A percentile compares a stretch with the other conserved stretches of the same genome.
Evolutionary conservation across 1,140 invertebrate species (phyloP).

Genomic region (Drosophila athabasca): DNA sequence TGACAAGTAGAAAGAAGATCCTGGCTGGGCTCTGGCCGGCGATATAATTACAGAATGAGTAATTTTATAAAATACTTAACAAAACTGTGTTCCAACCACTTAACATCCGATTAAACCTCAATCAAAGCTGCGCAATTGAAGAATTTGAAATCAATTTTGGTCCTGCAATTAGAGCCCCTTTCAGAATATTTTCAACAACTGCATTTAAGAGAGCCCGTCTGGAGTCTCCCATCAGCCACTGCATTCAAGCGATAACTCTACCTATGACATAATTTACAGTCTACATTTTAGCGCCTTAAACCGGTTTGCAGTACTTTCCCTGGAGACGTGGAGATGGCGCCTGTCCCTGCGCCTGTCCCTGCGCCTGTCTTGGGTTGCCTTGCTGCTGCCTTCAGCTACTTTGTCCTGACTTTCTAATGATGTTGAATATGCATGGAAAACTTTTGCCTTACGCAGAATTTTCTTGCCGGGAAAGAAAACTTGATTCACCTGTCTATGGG

Average conservation of each 20-base stretch:
- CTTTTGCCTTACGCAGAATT: constrained; percentile 67
- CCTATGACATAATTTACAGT: constrained; percentile 64
- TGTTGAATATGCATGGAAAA: constrained; percentile 78
- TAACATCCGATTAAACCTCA: no score
- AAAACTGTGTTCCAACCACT: no score
- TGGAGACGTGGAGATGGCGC: constrained; percentile 4
- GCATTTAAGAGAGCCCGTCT: constrained; percentile 8
- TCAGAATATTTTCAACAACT: constrained; percentile 27
- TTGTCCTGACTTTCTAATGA: constrained; percentile 79
- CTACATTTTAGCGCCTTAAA: constrained; percentile 54
- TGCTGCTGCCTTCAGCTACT: constrained; percentile 56
- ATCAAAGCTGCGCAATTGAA: not conserved
- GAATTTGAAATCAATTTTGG: constrained; percentile 1
- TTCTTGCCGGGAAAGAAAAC: constrained; percentile 46
- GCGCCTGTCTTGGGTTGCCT: constrained; percentile 13
- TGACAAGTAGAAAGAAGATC: no score
- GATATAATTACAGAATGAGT: no score
- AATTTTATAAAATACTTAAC: no score
- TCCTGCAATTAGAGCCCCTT: constrained; percentile 35
- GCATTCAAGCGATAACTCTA: constrained; percentile 26
- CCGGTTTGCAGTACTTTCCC: constrained; percentile 38
- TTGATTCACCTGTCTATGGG: constrained; percentile 51
- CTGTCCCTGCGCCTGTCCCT: not conserved
- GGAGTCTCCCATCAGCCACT: constrained; percentile 16
- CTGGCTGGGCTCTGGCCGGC: no score